A percentile compares a stretch with the other conserved stretches of the same genome.
Conservation (phyloP, 2,888 invertebrate genomes). For the Imbricaverruca yamaguchii region DNA sequence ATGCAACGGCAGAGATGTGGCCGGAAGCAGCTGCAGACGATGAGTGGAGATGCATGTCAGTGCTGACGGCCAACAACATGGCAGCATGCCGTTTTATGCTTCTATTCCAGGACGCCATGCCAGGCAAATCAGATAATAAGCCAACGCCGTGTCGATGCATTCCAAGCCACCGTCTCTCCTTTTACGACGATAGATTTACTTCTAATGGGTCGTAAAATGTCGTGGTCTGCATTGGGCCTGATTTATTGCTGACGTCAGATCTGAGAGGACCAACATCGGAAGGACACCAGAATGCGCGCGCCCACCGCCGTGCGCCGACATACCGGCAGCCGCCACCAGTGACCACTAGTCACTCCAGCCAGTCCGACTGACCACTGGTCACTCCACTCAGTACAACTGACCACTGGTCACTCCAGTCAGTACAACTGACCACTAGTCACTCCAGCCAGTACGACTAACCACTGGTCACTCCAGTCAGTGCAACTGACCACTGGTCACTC, state of each 20-base stretch:
- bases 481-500: no score
- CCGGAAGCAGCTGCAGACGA: neutral
- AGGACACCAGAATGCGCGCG: no score
- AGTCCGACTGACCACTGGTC: no score
- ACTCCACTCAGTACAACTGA: no score
- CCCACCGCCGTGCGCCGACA: no score
- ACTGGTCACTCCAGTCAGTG: no score
- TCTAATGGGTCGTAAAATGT: neutral
- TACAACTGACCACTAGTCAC: no score
- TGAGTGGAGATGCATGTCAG: neutral
- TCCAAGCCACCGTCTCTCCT: neutral
- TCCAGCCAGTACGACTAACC: no score
- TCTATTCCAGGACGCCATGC: neutral
- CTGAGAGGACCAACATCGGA: no score
- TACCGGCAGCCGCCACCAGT: no score
- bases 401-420: no score
- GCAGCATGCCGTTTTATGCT: neutral
- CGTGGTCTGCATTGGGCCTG: neutral
- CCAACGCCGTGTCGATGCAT: neutral
- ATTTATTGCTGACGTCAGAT: neutral
- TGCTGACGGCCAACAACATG: neutral
- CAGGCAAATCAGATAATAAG: neutral
- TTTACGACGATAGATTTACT: constrained; percentile 11
- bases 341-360: no score
- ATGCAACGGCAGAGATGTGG: neutral